Base-by-base conservation (phyloP, 2,113 vertebrate species). In the Nicator chloris region DNA sequence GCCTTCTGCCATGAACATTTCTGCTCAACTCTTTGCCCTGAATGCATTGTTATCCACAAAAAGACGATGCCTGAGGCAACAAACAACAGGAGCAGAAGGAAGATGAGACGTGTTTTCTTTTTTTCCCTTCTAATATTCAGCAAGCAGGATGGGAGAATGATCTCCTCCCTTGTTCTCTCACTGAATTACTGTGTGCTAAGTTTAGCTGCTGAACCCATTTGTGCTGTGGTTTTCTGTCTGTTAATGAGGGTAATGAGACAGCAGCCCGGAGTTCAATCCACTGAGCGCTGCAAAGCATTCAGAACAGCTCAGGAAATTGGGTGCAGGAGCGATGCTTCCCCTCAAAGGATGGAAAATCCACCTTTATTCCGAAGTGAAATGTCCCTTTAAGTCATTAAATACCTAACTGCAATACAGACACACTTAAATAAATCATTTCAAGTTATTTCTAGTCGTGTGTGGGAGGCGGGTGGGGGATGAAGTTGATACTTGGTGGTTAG, bases 391-490 rank as follows among this genome's bases (percentile, higher is more conserved):
- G 88, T 82, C 91, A 91, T 86, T 93, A 82, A 86, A 70, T 35
- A 82, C 63, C n/a, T 40, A 94, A 65, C 80, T 93, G 97, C 97
- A 56, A 77, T 50, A 82, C 57, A 82, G 96, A 86, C 91, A 53
- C 50, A 63, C 96, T 94, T 44, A 44, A 87, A 95, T 87, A 71
- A 97, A 96, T 97, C 91, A 95, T 97, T 97, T 94, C 89, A 77
- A 86, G 98, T 96, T 97, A 98, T 98, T 98, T 98, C 97, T 70
- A 81, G 97, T 77, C 44, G 68, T 76, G 88, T 13, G 97, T 95
- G 96, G 97, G 98, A 94, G 96, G 92, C 51, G 93, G 88, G 90
- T 88, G 81, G 96, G 97, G 40, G 91, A 89, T 96, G 82, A 50
- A 81, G 96, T 88, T 92, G 95, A 64, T 92, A 37, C 69, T 96